Conservation (phyloP, 2,113 vertebrate genomes). For the Telmatochromis bifrenatus region DNA sequence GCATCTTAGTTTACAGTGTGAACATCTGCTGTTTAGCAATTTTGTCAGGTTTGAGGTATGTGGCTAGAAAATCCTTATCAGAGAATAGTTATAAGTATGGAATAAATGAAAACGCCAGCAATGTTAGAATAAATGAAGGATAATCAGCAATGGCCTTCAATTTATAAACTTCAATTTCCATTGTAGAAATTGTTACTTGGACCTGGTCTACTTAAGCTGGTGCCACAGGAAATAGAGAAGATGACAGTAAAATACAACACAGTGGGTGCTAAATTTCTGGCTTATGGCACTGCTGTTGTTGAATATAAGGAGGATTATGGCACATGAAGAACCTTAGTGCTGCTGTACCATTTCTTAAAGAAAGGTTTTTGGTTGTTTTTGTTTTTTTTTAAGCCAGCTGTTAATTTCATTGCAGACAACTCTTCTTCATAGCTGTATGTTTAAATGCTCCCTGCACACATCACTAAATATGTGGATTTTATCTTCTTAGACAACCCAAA, state of each 20-base stretch:
- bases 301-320: conserved; percentile 3
- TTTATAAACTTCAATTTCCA: not conserved
- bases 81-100: not conserved
- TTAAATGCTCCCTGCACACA: not conserved
- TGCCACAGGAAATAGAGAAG: not conserved
- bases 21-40: not conserved
- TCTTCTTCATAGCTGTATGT: not conserved
- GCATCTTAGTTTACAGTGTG: not conserved
- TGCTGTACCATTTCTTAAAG: not conserved
- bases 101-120: not conserved
- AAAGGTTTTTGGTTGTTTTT: not conserved
- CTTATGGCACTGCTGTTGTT: not conserved
- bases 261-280: not conserved
- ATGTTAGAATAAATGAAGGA: not conserved
- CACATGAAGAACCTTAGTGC: not conserved
- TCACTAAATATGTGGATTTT: not conserved
- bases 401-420: not conserved
- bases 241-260: not conserved
- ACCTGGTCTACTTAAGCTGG: not conserved
- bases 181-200: not conserved
- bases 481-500: not conserved
- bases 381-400: not conserved
- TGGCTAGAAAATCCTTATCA: not conserved
- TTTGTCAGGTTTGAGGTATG: not conserved
- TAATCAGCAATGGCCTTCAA: not conserved